Base-by-base conservation (phyloP, 2,888 invertebrate genomes). In the Drosophila mettleri region DNA sequence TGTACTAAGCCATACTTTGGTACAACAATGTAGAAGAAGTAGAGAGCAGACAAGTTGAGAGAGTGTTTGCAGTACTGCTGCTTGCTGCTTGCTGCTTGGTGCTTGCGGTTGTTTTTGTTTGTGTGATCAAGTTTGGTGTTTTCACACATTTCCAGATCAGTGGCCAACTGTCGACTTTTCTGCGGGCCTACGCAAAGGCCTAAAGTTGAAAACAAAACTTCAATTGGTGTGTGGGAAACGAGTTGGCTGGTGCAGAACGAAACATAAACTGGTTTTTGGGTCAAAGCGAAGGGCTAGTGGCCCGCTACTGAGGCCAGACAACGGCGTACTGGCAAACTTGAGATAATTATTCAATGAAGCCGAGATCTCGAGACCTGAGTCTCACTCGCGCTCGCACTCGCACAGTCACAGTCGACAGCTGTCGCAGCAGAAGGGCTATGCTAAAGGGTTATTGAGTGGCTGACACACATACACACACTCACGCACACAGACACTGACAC, bases 341-440 rank as follows among this genome's bases (percentile, higher is more conserved):
- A 82, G 75, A 83, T 83, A 86, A 83, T 83, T 83, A 86, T 86
- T 83, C 78, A 83, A 86, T 86, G 86, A 82, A 82, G 80, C 73
- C 77, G 61, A 82, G 79, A 70, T 59, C 72, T 69, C 33, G 51
- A 61, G 54, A 72, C 29, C 51, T 41, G 36, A 65, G 31, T 51
- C 34, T 36, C 27, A 29, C 27, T 45, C 27, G 24, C 24, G n/a
- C n/a, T n/a, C n/a, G n/a, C n/a, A n/a, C n/a, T n/a, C n/a, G n/a
- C n/a, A 24, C 24, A 6, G 29, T 29, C 29, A 8, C 45, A 55
- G 43, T 39, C 57, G 52, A 59, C 64, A 66, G 36, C 71, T 61
- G 69, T 52, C 60, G 74, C 53, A 54, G 36, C 59, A 71, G 52
- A 57, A 78, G 76, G 78, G 76, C 75, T 62, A 80, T 66, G 67